Evolutionary conservation across 2,797 vertebrate species (phyloP).

Genomic region (Strix occidentalis): DNA sequence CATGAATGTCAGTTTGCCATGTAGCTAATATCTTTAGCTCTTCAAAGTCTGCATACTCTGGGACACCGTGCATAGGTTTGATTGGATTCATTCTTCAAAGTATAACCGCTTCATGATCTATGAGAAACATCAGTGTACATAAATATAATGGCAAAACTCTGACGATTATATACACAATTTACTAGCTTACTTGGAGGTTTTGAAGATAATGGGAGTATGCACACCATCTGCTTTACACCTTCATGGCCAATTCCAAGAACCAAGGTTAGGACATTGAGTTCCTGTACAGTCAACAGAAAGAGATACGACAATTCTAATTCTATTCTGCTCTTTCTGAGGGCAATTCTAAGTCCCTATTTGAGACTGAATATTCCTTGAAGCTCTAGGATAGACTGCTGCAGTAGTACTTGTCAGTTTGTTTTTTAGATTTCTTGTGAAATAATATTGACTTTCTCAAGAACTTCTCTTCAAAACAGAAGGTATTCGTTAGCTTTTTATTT

Average conservation of each 20-base stretch:
- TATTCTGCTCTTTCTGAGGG: background rate
- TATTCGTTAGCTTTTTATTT: conserved; percentile 43
- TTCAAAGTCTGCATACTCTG: background rate
- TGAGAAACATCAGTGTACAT: background rate
- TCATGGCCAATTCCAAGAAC: background rate
- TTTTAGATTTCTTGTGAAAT: conserved; percentile 57
- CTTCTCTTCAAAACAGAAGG: conserved; percentile 19
- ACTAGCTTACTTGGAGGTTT: background rate
- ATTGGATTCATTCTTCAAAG: background rate
- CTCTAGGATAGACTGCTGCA: background rate
- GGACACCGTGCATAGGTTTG: background rate
- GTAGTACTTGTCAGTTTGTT: conserved; percentile 41
- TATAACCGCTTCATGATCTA: background rate
- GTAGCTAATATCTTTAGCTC: background rate
- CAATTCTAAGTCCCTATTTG: background rate
- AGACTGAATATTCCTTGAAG: background rate
- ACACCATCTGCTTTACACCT: background rate
- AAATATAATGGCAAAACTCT: background rate
- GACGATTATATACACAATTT: background rate
- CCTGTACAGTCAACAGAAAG: background rate
- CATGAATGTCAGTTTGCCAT: background rate
- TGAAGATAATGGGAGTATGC: background rate
- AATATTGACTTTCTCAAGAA: conserved; percentile 39
- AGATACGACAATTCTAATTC: background rate
- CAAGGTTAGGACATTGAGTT: background rate